phyloP scores from a whole-genome alignment of 2,888 invertebrate genomes.

The Sesia apiformis region DNA sequence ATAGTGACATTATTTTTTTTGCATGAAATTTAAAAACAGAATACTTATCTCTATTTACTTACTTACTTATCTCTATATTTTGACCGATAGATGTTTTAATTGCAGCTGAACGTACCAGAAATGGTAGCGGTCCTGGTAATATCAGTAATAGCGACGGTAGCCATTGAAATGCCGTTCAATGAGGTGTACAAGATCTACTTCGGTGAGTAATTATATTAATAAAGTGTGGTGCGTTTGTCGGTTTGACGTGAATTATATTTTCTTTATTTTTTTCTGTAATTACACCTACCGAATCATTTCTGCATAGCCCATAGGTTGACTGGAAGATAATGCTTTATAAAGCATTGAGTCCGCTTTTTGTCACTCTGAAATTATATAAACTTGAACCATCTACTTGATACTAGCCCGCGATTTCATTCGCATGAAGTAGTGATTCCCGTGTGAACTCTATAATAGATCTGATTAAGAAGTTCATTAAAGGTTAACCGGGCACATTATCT shows the following conservation, averaged over 20 bases:
- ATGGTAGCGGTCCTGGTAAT: slow-evolving; percentile 48
- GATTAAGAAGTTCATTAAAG: too few species aligned
- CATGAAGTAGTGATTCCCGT: too few species aligned
- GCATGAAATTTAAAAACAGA: too few species aligned
- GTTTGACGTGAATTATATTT: not conserved
- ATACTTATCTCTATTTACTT: not conserved
- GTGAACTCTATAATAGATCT: too few species aligned
- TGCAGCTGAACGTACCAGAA: slow-evolving; percentile 70
- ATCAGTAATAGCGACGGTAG: slow-evolving; percentile 63
- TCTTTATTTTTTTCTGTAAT: not conserved
- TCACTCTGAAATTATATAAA: too few species aligned
- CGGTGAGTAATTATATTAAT: slow-evolving; percentile 31
- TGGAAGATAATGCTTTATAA: not conserved
- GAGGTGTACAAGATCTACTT: slow-evolving; percentile 70
- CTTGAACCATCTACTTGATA: too few species aligned
- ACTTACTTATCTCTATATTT: not conserved
- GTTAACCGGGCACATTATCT: too few species aligned
- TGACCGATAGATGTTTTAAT: slow-evolving; percentile 8
- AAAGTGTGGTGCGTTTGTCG: not conserved
- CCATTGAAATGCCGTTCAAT: slow-evolving; percentile 76
- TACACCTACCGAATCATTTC: too few species aligned
- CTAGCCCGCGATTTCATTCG: too few species aligned
- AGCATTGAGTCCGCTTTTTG: not conserved
- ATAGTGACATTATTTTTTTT: too few species aligned
- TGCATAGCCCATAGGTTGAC: too few species aligned